Base-by-base conservation (phyloP, 2,888 invertebrate genomes). In the Caenorhabditis sp. region DNA sequence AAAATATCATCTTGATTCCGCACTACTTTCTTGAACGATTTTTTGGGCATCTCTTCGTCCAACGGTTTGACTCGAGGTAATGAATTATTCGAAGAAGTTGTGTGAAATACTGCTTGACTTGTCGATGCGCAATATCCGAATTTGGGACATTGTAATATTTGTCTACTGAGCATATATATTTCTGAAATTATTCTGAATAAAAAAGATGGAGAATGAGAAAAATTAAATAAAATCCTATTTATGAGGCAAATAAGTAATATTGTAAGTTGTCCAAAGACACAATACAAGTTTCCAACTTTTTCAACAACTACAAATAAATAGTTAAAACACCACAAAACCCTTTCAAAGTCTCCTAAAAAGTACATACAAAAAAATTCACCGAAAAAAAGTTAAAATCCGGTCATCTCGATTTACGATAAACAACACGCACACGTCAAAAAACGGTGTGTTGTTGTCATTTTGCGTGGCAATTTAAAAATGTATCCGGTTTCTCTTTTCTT, bases 41-140 rank as follows among this genome's bases (percentile, higher is more conserved):
- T 24, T 36, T 8, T 26, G 6, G 67, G 62, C 62, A 75, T 54
- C 62, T 75, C 75, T 49, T 69, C 75, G 49, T 75, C 75, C 1
- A 75, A 51, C 26, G 75, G 75, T 64, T 67, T 75, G 26, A 74
- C 73, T 55, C 66, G 62, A 4, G 69, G 69, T 54, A 74, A 69
- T 53, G 61, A 53, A 1, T 49, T 66, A 57, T 53, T 58, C 43
- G 17, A 17, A 14, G 63, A 14, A 8, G 66, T 62, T 0, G 78
- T 75, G 63, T 78, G 78, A 17, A 78, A 67, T 49, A 66, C 68
- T 19, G 68, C 70, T 53, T 66, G 59, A 54, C 78, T 78, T 8
- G 78, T 78, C 24, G 78, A 75, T 1, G 75, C 72, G 19, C 31
- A 19, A 19, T 27, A 36, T 58, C 57, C 57, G 1, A 26, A 8